These are phyloP conservation scores for Acanthococcus lagerstroemiae DNA, from an alignment of 2,888 invertebrate genomes.

Conservation along the genomic window DNA sequence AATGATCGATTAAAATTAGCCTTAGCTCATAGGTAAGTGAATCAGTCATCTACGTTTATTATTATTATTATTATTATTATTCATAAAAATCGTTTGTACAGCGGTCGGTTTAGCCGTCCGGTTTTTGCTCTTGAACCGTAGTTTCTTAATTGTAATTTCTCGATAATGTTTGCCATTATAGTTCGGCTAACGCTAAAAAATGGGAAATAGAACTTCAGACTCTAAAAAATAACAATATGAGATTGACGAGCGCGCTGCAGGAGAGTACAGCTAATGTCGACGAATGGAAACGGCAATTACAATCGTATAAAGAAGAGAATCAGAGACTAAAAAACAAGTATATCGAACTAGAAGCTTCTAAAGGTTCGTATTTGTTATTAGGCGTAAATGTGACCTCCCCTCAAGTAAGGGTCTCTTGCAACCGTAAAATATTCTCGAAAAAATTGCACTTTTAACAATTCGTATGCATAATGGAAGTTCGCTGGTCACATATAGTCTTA, in stretches of 20 bases:
- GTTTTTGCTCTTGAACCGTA: too few relatives aligned
- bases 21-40: conserved; percentile 78
- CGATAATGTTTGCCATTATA: not conserved
- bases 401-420: too few relatives aligned
- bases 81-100: too few relatives aligned
- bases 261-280: conserved; percentile 94
- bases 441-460: too few relatives aligned
- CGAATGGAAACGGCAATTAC: conserved; percentile 95
- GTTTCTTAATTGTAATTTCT: too few relatives aligned
- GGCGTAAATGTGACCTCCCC: too few relatives aligned
- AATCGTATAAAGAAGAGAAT: conserved; percentile 84
- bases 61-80: too few relatives aligned
- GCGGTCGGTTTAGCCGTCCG: too few relatives aligned
- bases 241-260: conserved; percentile 89
- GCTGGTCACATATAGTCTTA: too few relatives aligned
- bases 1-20: conserved; percentile 93
- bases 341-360: conserved; percentile 58
- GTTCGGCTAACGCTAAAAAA: conserved; percentile 94
- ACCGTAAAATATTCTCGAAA: too few relatives aligned
- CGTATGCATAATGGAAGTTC: too few relatives aligned
- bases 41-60: too few relatives aligned
- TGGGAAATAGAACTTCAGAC: conserved; percentile 97
- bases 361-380: conserved; percentile 46
- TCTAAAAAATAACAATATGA: conserved; percentile 88
- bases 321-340: conserved; percentile 66